These are phyloP conservation scores for Ecdyonurus torrentis DNA, from an alignment of 2,888 invertebrate genomes.

Conservation along the genomic window DNA sequence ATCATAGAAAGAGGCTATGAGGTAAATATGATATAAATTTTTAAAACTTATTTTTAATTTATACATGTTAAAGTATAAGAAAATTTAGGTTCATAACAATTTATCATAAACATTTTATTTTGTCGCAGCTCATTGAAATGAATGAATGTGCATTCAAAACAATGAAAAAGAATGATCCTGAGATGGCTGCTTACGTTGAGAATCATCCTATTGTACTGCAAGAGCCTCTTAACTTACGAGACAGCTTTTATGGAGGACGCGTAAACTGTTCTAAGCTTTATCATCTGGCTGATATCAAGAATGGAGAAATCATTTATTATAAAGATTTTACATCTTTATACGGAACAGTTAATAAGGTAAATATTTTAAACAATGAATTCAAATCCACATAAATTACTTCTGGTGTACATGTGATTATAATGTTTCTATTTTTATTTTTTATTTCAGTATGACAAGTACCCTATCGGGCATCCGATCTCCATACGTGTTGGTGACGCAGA, in stretches of 20 bases:
- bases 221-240: background rate
- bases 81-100: no score
- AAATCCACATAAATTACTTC: no score
- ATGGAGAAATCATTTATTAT: background rate
- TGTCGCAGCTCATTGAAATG: background rate
- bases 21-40: no score
- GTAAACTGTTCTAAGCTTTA: background rate
- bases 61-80: background rate
- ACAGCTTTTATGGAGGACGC: constrained; percentile 4
- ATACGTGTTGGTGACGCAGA: background rate
- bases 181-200: background rate
- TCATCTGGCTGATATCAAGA: background rate
- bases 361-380: background rate
- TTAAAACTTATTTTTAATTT: no score
- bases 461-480: background rate
- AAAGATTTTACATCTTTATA: background rate
- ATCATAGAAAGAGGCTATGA: background rate
- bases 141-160: background rate
- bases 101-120: no score
- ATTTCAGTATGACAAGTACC: constrained; percentile 3
- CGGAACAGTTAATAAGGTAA: background rate
- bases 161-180: background rate
- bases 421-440: background rate
- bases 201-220: background rate
- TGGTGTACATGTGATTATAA: no score